phyloP scores from a whole-genome alignment of 2,888 invertebrate genomes.

The Meiosimyza decipiens region DNA sequence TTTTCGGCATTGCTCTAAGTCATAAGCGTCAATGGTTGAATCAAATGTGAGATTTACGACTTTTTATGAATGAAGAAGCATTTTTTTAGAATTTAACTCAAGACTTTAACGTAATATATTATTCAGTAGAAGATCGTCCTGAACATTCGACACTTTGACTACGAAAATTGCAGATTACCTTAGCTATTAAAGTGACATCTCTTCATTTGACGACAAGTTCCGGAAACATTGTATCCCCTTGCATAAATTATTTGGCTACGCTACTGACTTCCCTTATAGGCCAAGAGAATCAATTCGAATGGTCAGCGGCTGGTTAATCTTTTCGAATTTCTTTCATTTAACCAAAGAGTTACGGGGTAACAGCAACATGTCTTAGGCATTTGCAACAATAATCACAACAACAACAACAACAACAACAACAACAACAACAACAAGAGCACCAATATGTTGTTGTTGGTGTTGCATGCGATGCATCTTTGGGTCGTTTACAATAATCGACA shows the following conservation, averaged over 20 bases:
- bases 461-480: slow-evolving; percentile 39
- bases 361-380: slow-evolving; percentile 20
- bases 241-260: not conserved
- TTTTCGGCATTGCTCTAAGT: no score
- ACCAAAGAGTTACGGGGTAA: slow-evolving; percentile 7
- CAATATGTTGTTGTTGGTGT: slow-evolving; percentile 12
- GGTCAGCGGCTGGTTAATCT: slow-evolving; percentile 42
- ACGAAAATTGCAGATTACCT: no score
- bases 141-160: no score
- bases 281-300: slow-evolving; percentile 40
- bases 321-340: slow-evolving; percentile 20
- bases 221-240: no score
- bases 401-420: slow-evolving; percentile 19
- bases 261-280: slow-evolving; percentile 2
- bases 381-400: slow-evolving; percentile 34
- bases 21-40: no score
- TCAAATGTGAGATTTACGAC: no score
- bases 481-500: slow-evolving; percentile 43
- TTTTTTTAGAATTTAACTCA: no score
- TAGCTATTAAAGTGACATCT: no score
- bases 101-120: no score
- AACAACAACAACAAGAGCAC: slow-evolving; percentile 30
- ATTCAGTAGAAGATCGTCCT: no score
- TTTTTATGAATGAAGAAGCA: no score
- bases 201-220: no score